Conservation (phyloP, 1,140 invertebrate genomes). For the Arctopsyche grandis region DNA sequence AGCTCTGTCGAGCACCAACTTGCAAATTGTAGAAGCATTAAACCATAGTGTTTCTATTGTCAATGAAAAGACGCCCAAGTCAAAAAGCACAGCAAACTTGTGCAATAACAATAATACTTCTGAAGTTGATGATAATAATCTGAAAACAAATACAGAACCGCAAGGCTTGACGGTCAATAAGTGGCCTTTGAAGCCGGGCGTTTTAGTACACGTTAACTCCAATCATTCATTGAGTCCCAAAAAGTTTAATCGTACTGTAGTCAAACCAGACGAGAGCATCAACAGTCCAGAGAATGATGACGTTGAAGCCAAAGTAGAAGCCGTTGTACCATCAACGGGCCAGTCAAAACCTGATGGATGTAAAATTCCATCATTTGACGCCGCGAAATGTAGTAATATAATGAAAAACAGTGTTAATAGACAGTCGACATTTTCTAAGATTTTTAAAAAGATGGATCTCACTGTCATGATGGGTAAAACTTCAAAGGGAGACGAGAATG, state of each 20-base stretch:
- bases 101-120: slow-evolving; percentile 57
- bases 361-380: slow-evolving; percentile 54
- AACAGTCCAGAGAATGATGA: slow-evolving; percentile 47
- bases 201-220: slow-evolving; percentile 84
- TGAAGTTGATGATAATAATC: slow-evolving; percentile 46
- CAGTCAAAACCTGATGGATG: neutral
- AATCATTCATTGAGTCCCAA: slow-evolving; percentile 66
- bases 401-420: slow-evolving; percentile 45
- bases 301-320: slow-evolving; percentile 46
- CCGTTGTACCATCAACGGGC: neutral
- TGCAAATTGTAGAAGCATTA: slow-evolving; percentile 50
- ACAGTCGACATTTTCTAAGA: slow-evolving; percentile 42
- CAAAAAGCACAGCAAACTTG: slow-evolving; percentile 56
- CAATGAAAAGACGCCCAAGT: slow-evolving; percentile 53
- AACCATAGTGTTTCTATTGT: slow-evolving; percentile 23
- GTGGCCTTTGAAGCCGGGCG: slow-evolving; percentile 89
- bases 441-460: slow-evolving; percentile 60
- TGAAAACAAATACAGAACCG: slow-evolving; percentile 58
- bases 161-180: slow-evolving; percentile 73
- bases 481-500: slow-evolving; percentile 60
- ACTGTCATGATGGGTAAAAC: slow-evolving; percentile 55
- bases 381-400: slow-evolving; percentile 55
- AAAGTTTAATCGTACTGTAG: slow-evolving; percentile 60
- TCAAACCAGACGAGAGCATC: slow-evolving; percentile 54
- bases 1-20: slow-evolving; percentile 36